Conservation (phyloP, 2,888 invertebrate genomes). For the Salticus scenicus region DNA sequence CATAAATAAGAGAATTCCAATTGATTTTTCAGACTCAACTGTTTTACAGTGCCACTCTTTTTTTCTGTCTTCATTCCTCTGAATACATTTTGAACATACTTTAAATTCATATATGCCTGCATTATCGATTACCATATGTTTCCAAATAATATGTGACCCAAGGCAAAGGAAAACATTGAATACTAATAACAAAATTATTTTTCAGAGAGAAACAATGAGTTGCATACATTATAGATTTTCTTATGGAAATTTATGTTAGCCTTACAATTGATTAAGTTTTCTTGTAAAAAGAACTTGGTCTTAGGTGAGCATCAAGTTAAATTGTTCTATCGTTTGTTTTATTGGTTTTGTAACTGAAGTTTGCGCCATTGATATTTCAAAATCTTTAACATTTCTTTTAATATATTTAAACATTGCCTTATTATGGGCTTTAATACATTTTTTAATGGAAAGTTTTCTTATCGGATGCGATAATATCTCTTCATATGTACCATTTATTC, state of each 20-base stretch:
- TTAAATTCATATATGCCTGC: not conserved
- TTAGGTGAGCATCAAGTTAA: not conserved
- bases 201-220: not conserved
- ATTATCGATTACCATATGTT: not conserved
- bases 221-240: not conserved
- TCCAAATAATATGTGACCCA: not conserved
- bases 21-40: not conserved
- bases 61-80: not conserved
- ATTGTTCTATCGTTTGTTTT: not conserved
- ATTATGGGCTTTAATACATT: no score
- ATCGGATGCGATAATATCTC: no score
- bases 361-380: not conserved
- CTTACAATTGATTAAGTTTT: not conserved
- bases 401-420: no score
- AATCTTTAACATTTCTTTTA: no score
- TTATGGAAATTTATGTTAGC: not conserved
- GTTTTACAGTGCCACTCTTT: not conserved
- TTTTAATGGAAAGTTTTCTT: no score
- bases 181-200: conserved; percentile 4
- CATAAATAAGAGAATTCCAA: not conserved
- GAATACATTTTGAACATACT: not conserved
- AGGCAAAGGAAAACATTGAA: not conserved
- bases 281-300: not conserved
- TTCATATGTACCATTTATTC: no score
- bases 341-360: not conserved